Evolutionary conservation across 37 sponge, comb jelly and placozoan species (phyloP).

Genomic region (Agelas oroides): DNA sequence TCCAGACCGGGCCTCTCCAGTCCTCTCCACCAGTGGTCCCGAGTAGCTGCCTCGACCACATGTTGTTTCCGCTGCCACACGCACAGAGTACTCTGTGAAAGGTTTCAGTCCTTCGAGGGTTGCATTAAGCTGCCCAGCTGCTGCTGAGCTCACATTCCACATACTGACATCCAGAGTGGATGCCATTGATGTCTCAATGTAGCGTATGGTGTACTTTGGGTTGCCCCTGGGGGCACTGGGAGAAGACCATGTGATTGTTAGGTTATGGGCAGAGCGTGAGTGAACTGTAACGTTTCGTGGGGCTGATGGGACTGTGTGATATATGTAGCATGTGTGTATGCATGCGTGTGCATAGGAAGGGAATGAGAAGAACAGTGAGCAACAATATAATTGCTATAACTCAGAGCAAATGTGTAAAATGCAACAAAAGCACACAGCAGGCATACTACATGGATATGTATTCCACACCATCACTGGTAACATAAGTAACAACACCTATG

Average conservation of each 20-base stretch:
- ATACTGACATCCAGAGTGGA: no score
- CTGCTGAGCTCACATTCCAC: no score
- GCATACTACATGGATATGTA: no score
- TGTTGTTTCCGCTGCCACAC: slow-evolving; percentile 3
- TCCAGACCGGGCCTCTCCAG: neutral
- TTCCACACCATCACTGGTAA: no score
- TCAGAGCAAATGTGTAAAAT: no score
- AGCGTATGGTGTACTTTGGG: neutral
- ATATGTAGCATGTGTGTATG: no score
- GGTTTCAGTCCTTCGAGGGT: slow-evolving; percentile 24
- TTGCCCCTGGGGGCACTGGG: neutral
- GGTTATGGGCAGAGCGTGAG: neutral
- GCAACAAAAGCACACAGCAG: no score
- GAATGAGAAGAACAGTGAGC: neutral
- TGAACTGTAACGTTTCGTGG: neutral
- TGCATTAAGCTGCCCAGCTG: no score
- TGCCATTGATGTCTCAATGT: no score
- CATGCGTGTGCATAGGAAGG: no score
- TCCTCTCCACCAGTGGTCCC: neutral
- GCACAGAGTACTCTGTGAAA: slow-evolving; percentile 40
- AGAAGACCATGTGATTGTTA: slow-evolving; percentile 20
- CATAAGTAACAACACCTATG: no score
- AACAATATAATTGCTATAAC: no score
- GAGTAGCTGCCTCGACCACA: neutral
- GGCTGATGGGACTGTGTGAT: neutral